A percentile compares a stretch with the other conserved stretches of the same genome.
phyloP scores from a whole-genome alignment of 2,888 invertebrate species.

The Tipula helvola region DNA sequence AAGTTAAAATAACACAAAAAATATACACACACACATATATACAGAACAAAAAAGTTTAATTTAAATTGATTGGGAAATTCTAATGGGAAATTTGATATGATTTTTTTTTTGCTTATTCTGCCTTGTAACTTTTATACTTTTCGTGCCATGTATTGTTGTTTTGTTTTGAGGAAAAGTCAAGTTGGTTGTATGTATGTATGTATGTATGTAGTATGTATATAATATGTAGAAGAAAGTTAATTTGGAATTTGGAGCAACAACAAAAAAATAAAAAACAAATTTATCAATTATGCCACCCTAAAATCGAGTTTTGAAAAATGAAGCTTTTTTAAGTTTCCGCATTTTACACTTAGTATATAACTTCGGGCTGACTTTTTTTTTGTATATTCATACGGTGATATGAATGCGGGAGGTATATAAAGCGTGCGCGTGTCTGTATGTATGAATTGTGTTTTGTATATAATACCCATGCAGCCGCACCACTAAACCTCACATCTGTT shows the following conservation, averaged over 20 bases:
- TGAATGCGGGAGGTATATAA: background rate
- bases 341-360: background rate
- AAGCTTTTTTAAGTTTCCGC: background rate
- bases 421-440: background rate
- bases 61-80: background rate
- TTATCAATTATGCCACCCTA: background rate
- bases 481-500: background rate
- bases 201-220: background rate
- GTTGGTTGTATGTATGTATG: no score
- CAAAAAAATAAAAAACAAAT: background rate
- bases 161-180: background rate
- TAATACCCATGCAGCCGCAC: background rate
- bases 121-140: background rate
- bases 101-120: background rate
- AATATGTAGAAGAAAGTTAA: background rate
- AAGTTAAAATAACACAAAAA: background rate
- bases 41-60: background rate
- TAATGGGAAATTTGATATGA: background rate
- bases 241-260: background rate
- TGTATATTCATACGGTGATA: background rate
- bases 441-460: background rate
- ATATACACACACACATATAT: background rate
- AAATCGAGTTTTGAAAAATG: background rate
- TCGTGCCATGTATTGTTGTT: background rate
- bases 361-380: background rate